Evolutionary conservation across 2,888 invertebrate species (phyloP).

Genomic region (Mimumesa dahlbomi): DNA sequence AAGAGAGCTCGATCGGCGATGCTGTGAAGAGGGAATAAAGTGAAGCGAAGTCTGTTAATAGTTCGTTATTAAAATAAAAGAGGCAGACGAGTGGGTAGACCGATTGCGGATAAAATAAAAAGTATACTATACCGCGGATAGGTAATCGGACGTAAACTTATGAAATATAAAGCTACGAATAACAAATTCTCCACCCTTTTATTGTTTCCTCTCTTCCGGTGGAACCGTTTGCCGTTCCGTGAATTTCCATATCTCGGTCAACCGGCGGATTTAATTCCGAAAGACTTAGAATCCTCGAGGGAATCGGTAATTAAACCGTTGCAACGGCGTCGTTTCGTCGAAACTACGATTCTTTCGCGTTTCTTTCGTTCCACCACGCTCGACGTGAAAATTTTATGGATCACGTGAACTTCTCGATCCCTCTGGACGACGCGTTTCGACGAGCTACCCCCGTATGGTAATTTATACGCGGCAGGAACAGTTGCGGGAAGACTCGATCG

Average conservation of each 20-base stretch:
- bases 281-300: neutral
- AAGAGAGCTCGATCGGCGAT: constrained; percentile 31
- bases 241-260: constrained; percentile 35
- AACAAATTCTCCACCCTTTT: constrained; percentile 10
- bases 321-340: too few species aligned
- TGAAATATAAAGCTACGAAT: constrained; percentile 17
- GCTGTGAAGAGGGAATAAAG: constrained; percentile 17
- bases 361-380: too few species aligned
- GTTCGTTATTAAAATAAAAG: constrained; percentile 52
- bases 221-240: too few species aligned
- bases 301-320: neutral
- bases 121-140: constrained; percentile 26
- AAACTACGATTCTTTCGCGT: too few species aligned
- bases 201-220: neutral
- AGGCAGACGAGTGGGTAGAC: constrained; percentile 35
- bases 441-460: too few species aligned
- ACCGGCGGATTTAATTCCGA: neutral
- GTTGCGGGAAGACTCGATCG: neutral
- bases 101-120: constrained; percentile 21
- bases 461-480: neutral
- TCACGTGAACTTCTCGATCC: too few species aligned
- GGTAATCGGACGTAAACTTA: constrained; percentile 33
- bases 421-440: too few species aligned
- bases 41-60: constrained; percentile 44
- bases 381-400: too few species aligned